These are phyloP conservation scores for Cylindroiulus punctatus DNA, from an alignment of 2,888 invertebrate species.

Conservation along the genomic window DNA sequence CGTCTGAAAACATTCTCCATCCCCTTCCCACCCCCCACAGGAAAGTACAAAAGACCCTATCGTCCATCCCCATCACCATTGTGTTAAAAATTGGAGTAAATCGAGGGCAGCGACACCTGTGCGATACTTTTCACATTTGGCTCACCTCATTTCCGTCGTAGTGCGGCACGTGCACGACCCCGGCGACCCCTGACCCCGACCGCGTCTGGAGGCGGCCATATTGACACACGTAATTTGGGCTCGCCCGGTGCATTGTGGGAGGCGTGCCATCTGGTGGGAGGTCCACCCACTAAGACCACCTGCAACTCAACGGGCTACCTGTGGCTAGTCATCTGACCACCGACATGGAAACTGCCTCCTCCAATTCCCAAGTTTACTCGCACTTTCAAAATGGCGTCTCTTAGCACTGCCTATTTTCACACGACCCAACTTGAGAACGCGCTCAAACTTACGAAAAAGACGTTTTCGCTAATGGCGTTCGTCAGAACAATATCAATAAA, in stretches of 20 bases:
- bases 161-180: neutral
- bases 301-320: slow-evolving; percentile 11
- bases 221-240: slow-evolving; percentile 13
- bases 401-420: neutral
- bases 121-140: slow-evolving; percentile 25
- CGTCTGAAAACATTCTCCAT: neutral
- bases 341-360: slow-evolving; percentile 14
- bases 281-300: slow-evolving; percentile 34
- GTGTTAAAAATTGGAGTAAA: neutral
- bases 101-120: slow-evolving; percentile 37
- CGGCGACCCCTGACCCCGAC: slow-evolving; percentile 9
- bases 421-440: neutral
- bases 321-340: slow-evolving; percentile 33
- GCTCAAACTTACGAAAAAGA: neutral
- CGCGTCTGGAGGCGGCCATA: slow-evolving; percentile 2
- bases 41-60: neutral
- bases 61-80: slow-evolving; percentile 30
- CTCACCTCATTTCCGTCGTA: neutral
- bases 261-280: slow-evolving; percentile 33
- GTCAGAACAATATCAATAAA: too few relatives aligned
- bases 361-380: neutral
- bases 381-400: neutral
- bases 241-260: neutral
- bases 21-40: neutral
- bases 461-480: too few relatives aligned